Base-by-base conservation (phyloP, 2,797 vertebrate species). In the Semotilus atromaculatus region DNA sequence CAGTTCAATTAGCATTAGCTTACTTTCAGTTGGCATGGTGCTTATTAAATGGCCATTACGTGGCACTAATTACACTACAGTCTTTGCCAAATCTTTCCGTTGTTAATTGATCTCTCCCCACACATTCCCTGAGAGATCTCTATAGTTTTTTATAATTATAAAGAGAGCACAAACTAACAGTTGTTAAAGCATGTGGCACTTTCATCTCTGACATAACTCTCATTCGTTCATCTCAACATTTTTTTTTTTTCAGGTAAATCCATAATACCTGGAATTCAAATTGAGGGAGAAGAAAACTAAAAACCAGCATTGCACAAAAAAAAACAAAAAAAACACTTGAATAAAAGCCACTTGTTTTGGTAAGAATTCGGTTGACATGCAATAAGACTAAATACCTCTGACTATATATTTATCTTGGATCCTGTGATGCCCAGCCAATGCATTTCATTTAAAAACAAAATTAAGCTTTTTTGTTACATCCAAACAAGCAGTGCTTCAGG, bases 391-490 rank as follows among this genome's bases (percentile, higher is more conserved):
- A 91, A 88, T 85, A 80, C 88, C 88, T 87, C 86, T 80, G 76
- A 91, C 86, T 70, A 18, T 81, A 92, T 91, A 88, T n/a, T n/a
- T 86, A 91, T 93, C 88, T 92, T 71, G 73, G 75, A 83, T 89
- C 81, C 64, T 81, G 90, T 89, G 87, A 82, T 89, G 91, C 91
- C 88, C 84, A 83, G 81, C 88, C 86, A 70, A 89, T 88, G 86
- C 85, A 87, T 90, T 89, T 83, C 64, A 68, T 88, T 91, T 90
- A 87, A 34, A 89, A 92, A 92, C 77, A 34, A 84, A 85, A 81
- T 73, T 62, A 71, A 62, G 53, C 1, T 16, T 64, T 78, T 85
- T 80, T 70, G 51, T 77, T 71, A 68, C 21, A 34, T 40, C 29
- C 43, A 40, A 10, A 19, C 40, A 80, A 19, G 5, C 71, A n/a